These are phyloP conservation scores for Eucidaris tribuloides DNA, from an alignment of 35 echinoderm and acorn worm genomes.

Conservation along the genomic window DNA sequence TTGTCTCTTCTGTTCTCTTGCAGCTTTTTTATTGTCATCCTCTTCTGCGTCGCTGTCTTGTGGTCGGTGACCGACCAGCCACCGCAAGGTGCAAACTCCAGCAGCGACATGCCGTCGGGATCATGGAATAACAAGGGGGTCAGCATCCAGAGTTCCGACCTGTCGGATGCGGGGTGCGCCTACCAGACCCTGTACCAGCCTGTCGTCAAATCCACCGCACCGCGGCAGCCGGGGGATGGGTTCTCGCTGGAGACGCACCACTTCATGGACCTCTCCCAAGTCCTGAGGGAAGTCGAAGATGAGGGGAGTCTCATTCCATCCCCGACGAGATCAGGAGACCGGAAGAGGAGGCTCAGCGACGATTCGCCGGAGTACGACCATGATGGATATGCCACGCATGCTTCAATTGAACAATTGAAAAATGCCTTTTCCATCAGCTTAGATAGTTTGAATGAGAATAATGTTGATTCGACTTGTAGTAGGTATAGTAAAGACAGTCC, in stretches of 20 bases:
- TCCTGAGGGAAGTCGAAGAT: slow-evolving; percentile 14
- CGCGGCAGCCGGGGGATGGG: background rate
- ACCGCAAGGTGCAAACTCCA: slow-evolving; percentile 4
- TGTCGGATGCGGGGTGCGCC: slow-evolving; percentile 5
- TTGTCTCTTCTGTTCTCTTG: background rate
- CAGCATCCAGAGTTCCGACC: slow-evolving; percentile 29
- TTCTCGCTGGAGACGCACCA: slow-evolving; percentile 23
- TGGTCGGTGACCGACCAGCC: slow-evolving; percentile 13
- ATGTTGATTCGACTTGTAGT: slow-evolving; percentile 34
- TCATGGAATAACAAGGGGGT: slow-evolving; percentile 25
- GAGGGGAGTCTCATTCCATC: slow-evolving; percentile 24
- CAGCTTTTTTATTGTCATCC: slow-evolving; percentile 40
- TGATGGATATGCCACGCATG: background rate
- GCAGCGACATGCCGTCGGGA: slow-evolving; percentile 13
- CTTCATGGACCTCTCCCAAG: slow-evolving; percentile 20
- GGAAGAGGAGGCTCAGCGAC: slow-evolving; percentile 16
- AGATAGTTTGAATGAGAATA: slow-evolving; percentile 60
- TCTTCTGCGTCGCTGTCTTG: slow-evolving; percentile 14
- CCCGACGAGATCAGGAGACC: background rate
- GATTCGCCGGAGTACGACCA: background rate
- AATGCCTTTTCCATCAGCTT: slow-evolving; percentile 47
- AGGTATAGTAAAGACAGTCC: background rate
- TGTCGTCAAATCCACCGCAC: slow-evolving; percentile 1
- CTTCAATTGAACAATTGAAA: slow-evolving; percentile 13
- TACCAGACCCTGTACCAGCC: slow-evolving; percentile 26